Base-by-base conservation (phyloP, 1,140 invertebrate genomes). In the Hesperophylax magnus region DNA sequence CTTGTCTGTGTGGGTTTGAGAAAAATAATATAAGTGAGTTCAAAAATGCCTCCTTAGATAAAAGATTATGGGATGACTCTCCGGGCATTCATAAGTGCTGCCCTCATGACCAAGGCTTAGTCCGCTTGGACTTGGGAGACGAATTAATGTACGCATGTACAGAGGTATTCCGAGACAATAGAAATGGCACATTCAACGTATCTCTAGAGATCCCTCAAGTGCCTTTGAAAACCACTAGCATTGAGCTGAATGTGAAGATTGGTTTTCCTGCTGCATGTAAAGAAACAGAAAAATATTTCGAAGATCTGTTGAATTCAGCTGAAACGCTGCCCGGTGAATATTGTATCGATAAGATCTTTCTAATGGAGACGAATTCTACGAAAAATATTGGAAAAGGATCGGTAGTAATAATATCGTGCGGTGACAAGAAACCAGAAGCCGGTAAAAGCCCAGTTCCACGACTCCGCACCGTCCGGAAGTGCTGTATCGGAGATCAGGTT, bases 311-410 rank as follows among this genome's bases (percentile, higher is more conserved):
- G 58, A 31, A 65, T 34, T 24, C 63, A 11, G 17, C 39, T n/a
- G 78, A 31, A 54, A 17, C 2, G 8, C 17, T 65, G n/a, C 76
- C 79, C 4, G 11, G 8, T 0, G 60, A 80, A 17, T 80, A 83
- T 58, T 83, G 82, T 22, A 27, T 81, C 15, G 82, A 83, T 60
- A 83, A 78, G 74, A 39, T 82, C 1, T 27, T 82, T 2, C 76
- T 7, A 54, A 27, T 67, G n/a, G n/a, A 69, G 27, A 22, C 8
- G 15, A 54, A 77, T 4, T 69, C 18, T 27, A 31, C 61, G 5
- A 7, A 60, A 9, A 20, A n/a, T 6, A 18, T 67, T 24, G 77
- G 39, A 5, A 53, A 71, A 9, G 81, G 71, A 15, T 24, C 54
- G 8, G 24, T 82, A 17, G 65, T 79, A 14, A 31, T 79, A 39